Evolutionary conservation across 2,113 vertebrate genomes (phyloP).

Genomic region (Cebus imitator): DNA sequence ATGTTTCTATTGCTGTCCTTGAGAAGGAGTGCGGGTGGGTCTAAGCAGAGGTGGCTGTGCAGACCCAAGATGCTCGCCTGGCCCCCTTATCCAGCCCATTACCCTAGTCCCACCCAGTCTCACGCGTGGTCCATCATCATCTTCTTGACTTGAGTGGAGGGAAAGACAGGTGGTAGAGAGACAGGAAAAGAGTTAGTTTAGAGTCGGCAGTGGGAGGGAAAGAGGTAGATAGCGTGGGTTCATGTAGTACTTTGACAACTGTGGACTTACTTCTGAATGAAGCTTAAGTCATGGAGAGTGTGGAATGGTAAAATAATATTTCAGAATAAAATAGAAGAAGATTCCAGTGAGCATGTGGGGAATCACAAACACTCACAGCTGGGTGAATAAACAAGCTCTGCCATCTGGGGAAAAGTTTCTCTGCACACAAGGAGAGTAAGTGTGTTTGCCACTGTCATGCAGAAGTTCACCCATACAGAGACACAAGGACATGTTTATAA

Average conservation of each 20-base stretch:
- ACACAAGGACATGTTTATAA: background rate
- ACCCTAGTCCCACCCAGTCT: too few relatives aligned
- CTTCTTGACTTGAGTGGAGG: too few relatives aligned
- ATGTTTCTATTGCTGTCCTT: too few relatives aligned
- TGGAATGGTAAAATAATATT: background rate
- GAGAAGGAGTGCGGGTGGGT: too few relatives aligned
- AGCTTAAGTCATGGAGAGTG: background rate
- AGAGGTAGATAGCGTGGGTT: background rate
- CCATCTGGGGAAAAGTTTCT: background rate
- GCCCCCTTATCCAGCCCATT: too few relatives aligned
- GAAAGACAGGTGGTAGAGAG: too few relatives aligned
- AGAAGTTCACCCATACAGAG: background rate
- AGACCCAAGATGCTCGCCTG: too few relatives aligned
- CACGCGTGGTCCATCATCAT: too few relatives aligned
- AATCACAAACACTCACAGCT: background rate
- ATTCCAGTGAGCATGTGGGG: background rate
- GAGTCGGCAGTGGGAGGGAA: too few relatives aligned
- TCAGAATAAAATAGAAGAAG: background rate
- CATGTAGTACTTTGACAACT: background rate
- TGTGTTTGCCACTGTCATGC: background rate
- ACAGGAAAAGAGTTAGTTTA: background rate
- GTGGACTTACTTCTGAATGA: background rate
- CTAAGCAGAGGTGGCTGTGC: too few relatives aligned
- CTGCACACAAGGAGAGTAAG: background rate
- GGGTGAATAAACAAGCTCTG: background rate